These are phyloP conservation scores for Platalea minor DNA, from an alignment of 2,797 vertebrate genomes.

Conservation along the genomic window DNA sequence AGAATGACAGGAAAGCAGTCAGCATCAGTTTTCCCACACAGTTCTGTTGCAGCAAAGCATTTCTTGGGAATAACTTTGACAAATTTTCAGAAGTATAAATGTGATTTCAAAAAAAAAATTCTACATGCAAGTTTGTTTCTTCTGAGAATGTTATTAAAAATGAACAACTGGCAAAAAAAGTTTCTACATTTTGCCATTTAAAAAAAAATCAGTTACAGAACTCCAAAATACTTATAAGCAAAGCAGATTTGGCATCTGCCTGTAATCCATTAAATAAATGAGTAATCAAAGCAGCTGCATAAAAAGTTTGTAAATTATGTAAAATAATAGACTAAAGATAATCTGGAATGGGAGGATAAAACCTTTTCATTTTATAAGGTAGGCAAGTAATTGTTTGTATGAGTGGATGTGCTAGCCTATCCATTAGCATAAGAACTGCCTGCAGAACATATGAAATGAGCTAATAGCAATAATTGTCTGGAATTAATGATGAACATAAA, in stretches of 20 bases:
- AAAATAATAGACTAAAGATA: constrained; percentile 21
- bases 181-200: background rate
- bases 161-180: background rate
- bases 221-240: background rate
- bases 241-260: background rate
- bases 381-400: constrained; percentile 27
- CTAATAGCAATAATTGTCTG: constrained; percentile 52
- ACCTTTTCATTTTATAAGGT: constrained; percentile 14
- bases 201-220: background rate
- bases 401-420: background rate
- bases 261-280: constrained; percentile 31
- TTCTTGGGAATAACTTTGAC: background rate
- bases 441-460: constrained; percentile 14
- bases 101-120: background rate
- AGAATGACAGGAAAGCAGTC: background rate
- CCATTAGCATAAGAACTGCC: constrained; percentile 34
- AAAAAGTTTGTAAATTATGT: background rate
- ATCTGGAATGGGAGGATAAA: constrained; percentile 7
- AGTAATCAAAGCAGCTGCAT: background rate
- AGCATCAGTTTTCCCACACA: background rate
- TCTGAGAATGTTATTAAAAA: background rate
- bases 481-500: constrained; percentile 30
- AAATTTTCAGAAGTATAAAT: background rate
- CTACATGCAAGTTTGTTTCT: background rate
- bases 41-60: background rate